Evolutionary conservation across 2,797 vertebrate species (phyloP).

Genomic region (Jordanella pulchra): DNA sequence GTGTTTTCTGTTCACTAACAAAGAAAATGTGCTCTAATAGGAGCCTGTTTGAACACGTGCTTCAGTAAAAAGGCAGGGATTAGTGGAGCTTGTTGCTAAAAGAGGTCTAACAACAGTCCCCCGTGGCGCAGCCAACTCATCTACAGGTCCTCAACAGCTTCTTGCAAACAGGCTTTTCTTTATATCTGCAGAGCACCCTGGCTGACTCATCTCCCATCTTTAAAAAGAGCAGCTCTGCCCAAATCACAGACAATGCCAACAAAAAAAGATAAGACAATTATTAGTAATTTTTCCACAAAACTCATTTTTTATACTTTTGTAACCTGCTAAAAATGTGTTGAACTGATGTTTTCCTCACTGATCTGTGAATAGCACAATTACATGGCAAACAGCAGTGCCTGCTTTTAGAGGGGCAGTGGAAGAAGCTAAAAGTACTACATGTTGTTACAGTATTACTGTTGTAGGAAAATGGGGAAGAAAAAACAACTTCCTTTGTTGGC

Average conservation of each 20-base stretch:
- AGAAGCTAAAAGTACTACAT: conserved; percentile 10
- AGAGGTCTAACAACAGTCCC: conserved; percentile 60
- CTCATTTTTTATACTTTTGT: conserved; percentile 9
- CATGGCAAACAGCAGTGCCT: conserved; percentile 4
- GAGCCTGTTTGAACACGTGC: conserved; percentile 55
- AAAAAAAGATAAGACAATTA: conserved; percentile 7
- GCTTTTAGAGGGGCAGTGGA: background rate
- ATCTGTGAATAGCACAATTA: conserved; percentile 9
- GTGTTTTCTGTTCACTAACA: conserved; percentile 41
- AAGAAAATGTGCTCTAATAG: conserved; percentile 42
- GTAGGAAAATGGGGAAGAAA: background rate
- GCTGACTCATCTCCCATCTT: conserved; percentile 18
- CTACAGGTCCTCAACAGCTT: conserved; percentile 40
- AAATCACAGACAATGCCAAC: background rate
- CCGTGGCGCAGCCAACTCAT: conserved; percentile 53
- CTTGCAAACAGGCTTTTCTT: conserved; percentile 47
- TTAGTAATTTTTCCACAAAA: background rate
- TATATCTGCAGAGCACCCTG: conserved; percentile 23
- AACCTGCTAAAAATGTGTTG: background rate
- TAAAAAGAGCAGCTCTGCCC: conserved; percentile 8
- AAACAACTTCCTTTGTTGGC: conserved; percentile 6
- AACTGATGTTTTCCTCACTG: conserved; percentile 2
- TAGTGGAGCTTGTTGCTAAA: conserved; percentile 57
- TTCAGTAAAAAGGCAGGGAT: conserved; percentile 55
- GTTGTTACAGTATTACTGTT: conserved; percentile 8